Percentiles rank a stretch among this genome's conserved stretches.
Conservation (phyloP, 2,797 vertebrate species). For the Pipistrellus pipistrellus region DNA sequence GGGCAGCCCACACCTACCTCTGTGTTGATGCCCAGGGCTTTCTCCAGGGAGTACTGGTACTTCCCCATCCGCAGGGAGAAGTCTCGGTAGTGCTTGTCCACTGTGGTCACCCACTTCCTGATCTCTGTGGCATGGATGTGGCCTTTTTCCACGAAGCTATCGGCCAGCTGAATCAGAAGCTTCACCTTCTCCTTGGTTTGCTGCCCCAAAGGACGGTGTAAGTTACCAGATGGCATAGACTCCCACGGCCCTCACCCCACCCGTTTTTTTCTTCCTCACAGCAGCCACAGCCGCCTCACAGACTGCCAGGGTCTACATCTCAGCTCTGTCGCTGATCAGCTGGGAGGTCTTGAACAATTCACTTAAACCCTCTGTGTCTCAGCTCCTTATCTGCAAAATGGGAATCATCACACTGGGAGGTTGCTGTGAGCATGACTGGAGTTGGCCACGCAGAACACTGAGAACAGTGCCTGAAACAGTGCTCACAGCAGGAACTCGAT, state of each 20-base stretch:
- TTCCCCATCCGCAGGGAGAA: conserved; percentile 96
- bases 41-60: conserved; percentile 95
- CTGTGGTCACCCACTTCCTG: conserved; percentile 97
- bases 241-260: not conserved
- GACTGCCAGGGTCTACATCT: not conserved
- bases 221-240: conserved; percentile 74
- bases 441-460: not conserved
- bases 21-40: conserved; percentile 94
- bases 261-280: not conserved
- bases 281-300: not conserved
- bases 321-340: not conserved
- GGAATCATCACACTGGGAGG: not conserved
- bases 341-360: not conserved
- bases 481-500: not conserved
- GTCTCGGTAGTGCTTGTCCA: conserved; percentile 97
- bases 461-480: not conserved
- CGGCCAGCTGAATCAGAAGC: conserved; percentile 97
- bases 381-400: not conserved
- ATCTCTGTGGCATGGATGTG: conserved; percentile 96
- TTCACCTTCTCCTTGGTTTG: conserved; percentile 99
- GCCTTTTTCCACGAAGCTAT: conserved; percentile 98
- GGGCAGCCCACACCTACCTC: conserved; percentile 90
- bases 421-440: not conserved
- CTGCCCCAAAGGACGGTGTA: conserved; percentile 88
- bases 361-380: not conserved